Evolutionary conservation across 2,113 vertebrate genomes (phyloP).

Genomic region (Eupsittula cactorum): DNA sequence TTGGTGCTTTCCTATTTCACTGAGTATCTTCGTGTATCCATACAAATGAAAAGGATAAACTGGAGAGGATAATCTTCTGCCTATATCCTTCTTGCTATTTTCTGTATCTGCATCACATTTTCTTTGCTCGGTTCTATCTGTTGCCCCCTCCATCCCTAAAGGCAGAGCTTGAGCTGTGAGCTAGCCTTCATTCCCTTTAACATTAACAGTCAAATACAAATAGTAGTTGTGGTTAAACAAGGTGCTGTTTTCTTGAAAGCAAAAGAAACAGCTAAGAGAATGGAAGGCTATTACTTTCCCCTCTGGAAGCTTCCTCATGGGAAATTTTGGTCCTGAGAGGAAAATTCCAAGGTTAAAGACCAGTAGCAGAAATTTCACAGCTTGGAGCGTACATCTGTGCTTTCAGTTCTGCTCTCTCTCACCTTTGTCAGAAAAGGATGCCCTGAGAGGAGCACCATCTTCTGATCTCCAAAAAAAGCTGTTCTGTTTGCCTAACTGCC

Average conservation of each 20-base stretch:
- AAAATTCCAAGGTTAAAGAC: conserved; percentile 8
- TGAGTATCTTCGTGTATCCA: neutral
- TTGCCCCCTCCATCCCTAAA: neutral
- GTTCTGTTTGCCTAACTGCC: neutral
- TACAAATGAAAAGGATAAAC: neutral
- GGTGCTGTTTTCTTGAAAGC: neutral
- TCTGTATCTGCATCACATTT: neutral
- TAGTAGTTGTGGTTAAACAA: neutral
- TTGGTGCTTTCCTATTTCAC: neutral
- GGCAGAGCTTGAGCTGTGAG: neutral
- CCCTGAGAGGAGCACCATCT: neutral
- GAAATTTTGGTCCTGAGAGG: neutral
- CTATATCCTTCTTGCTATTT: neutral
- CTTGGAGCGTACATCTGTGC: neutral
- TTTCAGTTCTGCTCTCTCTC: neutral
- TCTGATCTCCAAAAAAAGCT: neutral
- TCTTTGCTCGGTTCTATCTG: neutral
- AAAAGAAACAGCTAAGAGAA: neutral
- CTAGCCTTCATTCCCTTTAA: neutral
- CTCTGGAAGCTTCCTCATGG: neutral
- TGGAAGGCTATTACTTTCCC: accelerated
- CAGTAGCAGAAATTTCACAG: neutral
- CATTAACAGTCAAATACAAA: neutral
- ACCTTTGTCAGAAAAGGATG: neutral
- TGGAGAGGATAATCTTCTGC: neutral